Base-by-base conservation (phyloP, 1,140 invertebrate genomes). In the Geopemphigus sp. region DNA sequence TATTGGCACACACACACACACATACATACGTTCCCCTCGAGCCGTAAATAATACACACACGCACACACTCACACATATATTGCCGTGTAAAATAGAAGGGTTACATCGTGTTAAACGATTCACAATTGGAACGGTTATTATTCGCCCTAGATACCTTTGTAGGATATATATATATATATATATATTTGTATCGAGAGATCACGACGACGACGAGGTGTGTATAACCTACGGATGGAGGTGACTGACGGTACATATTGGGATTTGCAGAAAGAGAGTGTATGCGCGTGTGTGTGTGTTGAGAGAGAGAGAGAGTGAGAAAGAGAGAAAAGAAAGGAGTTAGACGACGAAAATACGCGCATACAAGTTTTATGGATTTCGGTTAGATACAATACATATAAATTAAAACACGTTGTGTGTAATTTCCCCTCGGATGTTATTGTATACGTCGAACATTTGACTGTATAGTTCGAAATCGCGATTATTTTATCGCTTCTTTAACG, bases 41-140 rank as follows among this genome's bases (percentile, higher is more conserved):
- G 54, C 59, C 72, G 54, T 59, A 76, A 76, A 76, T 76, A 76
- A 76, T 76, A 76, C 53, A 73, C 53, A 76, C n/a, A 26, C 24
- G n/a, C 32, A 22, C 26, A 19, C 29, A 32, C 39, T 4, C 32
- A 14, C 32, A 19, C 11, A 11, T 2, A 5, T 29, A 50, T 78
- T 63, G 74, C 74, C 74, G 74, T 78, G 74, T 78, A 78, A 78
- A 78, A 50, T 10, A 50, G 14, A 78, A 78, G 74, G 74, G 74
- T 78, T 47, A 78, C 74, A 78, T 78, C 74, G 74, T 78, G 74
- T 78, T 78, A 78, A 78, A 78, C 74, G 74, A 63, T 78, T 78
- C 74, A 59, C 74, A 78, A 78, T 78, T 78, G 74, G 74, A 78
- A 78, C 74, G 74, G 74, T 78, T 78, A 78, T 78, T 78, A 63